Base-by-base conservation (phyloP, 2,888 invertebrate genomes). In the Chrysodeixis includens region DNA sequence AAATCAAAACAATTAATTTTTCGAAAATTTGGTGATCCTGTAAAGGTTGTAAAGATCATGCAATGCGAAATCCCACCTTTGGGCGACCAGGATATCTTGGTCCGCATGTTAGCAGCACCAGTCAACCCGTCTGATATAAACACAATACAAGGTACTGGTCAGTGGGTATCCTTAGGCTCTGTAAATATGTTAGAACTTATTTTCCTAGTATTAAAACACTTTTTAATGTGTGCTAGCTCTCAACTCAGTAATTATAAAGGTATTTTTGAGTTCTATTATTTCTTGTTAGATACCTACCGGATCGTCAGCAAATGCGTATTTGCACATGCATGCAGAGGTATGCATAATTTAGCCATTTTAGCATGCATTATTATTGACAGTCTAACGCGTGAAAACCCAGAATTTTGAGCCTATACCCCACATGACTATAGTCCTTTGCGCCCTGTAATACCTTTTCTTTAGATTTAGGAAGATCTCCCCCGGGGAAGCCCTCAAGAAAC, bases 41-140 rank as follows among this genome's bases (percentile, higher is more conserved):
- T 95, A 7, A 96, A 97, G 83, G 98, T 99, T 52, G 91, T 99
- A n/a, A 95, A 96, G 75, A 90, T 96, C 74, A 95, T 92, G 60
- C 96, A 96, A 83, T 92, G 95, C 55, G 82, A 93, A 66, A 87
- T 96, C 32, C 93, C 95, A 1, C 90, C 93, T 10, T 93, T 96
- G 0, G 93, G 96, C 66, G 91, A 95, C 65, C 95, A 95, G 56
- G 95, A 99, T 92, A 97, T 99, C 1, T 88, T 98, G 26, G 96
- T 99, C 0, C 97, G 97, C 88, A 98, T 99, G 96, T 84, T 99
- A 53, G 98, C 98, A 32, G 97, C 99, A 0, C 98, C 99, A 0
- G 97, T 99, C 10, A 99, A 99, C 92, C 99, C 99, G 6, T 99
- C 99, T 0, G 99, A 99, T 90, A 98, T 99, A 62, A 99, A 99